Base-by-base conservation (phyloP, 2,888 invertebrate species). In the Trichopoda pennipes region DNA sequence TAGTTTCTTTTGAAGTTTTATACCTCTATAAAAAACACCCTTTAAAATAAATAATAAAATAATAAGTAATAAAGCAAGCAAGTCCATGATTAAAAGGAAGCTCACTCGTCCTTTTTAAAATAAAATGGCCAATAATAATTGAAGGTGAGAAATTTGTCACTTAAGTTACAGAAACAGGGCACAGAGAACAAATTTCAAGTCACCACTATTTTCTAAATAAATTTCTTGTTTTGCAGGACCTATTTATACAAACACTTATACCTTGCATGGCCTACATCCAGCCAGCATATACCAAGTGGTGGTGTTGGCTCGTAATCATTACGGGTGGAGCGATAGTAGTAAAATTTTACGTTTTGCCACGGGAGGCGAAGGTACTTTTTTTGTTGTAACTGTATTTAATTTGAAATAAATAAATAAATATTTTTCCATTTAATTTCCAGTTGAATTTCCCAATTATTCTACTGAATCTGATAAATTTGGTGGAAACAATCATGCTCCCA, bases 241-340 rank as follows among this genome's bases (percentile, higher is more conserved):
- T 0, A 93, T 96, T 68, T 96, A 96, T 87, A 94, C 95, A 10
- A 95, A 95, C 47, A 93, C 94, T 0, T 96, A 95, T 86, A 94
- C 94, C 0, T 93, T 97, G 2, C 92, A 93, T 72, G 96, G 96
- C 0, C 92, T 97, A 2, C 93, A 94, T 35, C 94, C 94, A 1
- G 94, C 94, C 7, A 94, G 94, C 0, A 93, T 95, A 0, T 97
- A 96, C 86, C 96, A 97, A 91, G 95, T 95, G 0, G 92, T 94
- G 0, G 93, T 96, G 2, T 93, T 94, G n/a, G 95, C 96, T 0
- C 93, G 96, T 88, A 97, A 97, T 90, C 93, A 94, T 86, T 96
- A 94, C 86, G 96, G 97, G n/a, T 96, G 95, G 95, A 96, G 96
- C 85, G 94, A 95, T 85, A 94, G 94, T 0, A 96, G 96, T 14